Evolutionary conservation across 2,888 invertebrate genomes (phyloP).

Genomic region (Watsonalla binaria): DNA sequence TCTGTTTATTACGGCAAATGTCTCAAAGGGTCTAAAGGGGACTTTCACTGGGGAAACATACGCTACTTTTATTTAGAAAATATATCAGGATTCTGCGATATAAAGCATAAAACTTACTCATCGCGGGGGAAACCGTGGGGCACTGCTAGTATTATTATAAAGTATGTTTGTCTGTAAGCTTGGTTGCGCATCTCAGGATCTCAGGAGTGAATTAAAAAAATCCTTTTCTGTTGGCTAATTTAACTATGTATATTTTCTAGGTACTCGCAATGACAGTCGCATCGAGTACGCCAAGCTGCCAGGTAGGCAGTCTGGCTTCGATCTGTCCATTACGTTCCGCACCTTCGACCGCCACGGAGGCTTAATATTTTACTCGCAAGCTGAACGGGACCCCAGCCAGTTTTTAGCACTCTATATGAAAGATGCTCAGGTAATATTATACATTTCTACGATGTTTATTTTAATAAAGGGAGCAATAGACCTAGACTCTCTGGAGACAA

Average conservation of each 20-base stretch:
- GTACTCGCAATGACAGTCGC: constrained; percentile 83
- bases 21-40: too few species aligned
- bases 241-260: constrained; percentile 49
- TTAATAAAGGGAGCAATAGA: neutral
- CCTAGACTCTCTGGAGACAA: too few species aligned
- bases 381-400: constrained; percentile 80
- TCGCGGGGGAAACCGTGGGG: too few species aligned
- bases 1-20: neutral
- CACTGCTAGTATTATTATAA: too few species aligned
- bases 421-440: constrained; percentile 81
- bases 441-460: neutral
- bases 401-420: constrained; percentile 87
- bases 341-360: constrained; percentile 86
- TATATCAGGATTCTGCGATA: too few species aligned
- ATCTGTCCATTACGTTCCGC: constrained; percentile 88
- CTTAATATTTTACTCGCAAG: constrained; percentile 88
- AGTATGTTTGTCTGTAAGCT: too few species aligned
- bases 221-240: too few species aligned
- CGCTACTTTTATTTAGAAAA: neutral
- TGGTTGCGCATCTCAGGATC: too few species aligned
- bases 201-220: too few species aligned
- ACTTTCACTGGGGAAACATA: neutral
- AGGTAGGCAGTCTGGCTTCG: constrained; percentile 81
- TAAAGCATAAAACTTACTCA: too few species aligned
- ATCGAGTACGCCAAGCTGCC: constrained; percentile 83